phyloP scores from a whole-genome alignment of 2,797 vertebrate genomes.

The Microctenopoma steveboyesi region DNA sequence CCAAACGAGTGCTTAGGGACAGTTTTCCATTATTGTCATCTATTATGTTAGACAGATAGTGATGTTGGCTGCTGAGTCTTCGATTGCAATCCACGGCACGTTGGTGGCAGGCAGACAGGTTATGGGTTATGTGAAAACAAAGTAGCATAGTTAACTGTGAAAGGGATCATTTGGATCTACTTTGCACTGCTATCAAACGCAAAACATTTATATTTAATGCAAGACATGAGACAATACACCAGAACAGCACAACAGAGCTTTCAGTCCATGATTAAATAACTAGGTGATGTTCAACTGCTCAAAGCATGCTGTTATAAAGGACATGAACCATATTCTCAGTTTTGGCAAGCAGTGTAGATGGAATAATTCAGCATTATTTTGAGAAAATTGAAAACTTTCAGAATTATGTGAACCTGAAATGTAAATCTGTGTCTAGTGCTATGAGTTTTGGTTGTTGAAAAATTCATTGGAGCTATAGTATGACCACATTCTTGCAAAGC shows the following conservation, averaged over 20 bases:
- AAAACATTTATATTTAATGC: slow-evolving; percentile 65
- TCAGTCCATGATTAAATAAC: slow-evolving; percentile 53
- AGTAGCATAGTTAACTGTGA: slow-evolving; percentile 55
- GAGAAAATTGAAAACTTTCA: background rate
- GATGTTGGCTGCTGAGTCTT: slow-evolving; percentile 63
- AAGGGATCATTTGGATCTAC: slow-evolving; percentile 46
- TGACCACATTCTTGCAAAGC: slow-evolving; percentile 26
- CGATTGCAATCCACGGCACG: slow-evolving; percentile 63
- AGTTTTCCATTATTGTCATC: slow-evolving; percentile 84
- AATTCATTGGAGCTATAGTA: slow-evolving; percentile 14
- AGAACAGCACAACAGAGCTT: slow-evolving; percentile 36
- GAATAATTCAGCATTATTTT: slow-evolving; percentile 16
- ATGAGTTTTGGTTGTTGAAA: slow-evolving; percentile 31
- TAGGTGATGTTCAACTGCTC: slow-evolving; percentile 38
- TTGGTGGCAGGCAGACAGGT: slow-evolving; percentile 61
- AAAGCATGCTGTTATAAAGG: slow-evolving; percentile 11
- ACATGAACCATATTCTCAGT: slow-evolving; percentile 18
- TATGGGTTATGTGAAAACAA: slow-evolving; percentile 71
- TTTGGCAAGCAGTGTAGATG: background rate
- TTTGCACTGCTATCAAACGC: slow-evolving; percentile 55
- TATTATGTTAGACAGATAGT: slow-evolving; percentile 78
- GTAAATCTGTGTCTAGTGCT: slow-evolving; percentile 1
- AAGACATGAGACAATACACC: slow-evolving; percentile 31
- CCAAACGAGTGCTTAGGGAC: slow-evolving; percentile 82
- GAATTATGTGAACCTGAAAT: slow-evolving; percentile 18